phyloP scores from a whole-genome alignment of 2,113 vertebrate genomes.

The Oryctolagus cuniculus region DNA sequence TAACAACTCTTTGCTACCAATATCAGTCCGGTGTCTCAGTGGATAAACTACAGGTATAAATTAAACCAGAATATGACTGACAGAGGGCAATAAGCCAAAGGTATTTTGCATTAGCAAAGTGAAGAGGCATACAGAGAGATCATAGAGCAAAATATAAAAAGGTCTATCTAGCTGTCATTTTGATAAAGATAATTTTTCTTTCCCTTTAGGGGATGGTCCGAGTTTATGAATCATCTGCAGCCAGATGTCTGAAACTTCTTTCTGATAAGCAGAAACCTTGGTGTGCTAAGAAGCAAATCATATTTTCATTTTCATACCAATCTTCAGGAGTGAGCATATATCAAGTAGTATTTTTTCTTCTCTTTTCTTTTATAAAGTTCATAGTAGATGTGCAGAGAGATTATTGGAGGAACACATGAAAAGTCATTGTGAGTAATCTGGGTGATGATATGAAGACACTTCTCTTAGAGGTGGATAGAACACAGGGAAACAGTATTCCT shows the following conservation, averaged over 20 bases:
- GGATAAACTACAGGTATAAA: neutral
- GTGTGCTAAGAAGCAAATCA: neutral
- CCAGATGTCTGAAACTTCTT: slow-evolving; percentile 31
- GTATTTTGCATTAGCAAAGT: neutral
- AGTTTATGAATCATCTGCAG: slow-evolving; percentile 43
- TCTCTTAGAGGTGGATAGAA: neutral
- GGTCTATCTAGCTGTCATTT: neutral
- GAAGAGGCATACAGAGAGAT: neutral
- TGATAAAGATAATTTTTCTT: slow-evolving; percentile 38
- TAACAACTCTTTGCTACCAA: neutral
- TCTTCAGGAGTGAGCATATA: neutral
- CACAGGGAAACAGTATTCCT: neutral
- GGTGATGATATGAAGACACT: neutral
- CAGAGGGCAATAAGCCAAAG: neutral
- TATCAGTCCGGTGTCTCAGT: neutral
- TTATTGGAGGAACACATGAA: neutral
- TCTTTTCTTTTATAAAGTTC: neutral
- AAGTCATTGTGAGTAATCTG: neutral
- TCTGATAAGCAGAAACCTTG: slow-evolving; percentile 53
- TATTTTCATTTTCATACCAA: slow-evolving; percentile 9
- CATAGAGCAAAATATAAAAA: neutral
- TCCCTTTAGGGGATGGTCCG: neutral
- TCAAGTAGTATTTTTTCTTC: neutral
- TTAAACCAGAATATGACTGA: neutral
- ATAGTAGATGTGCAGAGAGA: neutral